Percentiles rank a stretch among this genome's conserved stretches.
Conservation (phyloP, 2,797 vertebrate genomes). For the Sebastes diploproa region DNA sequence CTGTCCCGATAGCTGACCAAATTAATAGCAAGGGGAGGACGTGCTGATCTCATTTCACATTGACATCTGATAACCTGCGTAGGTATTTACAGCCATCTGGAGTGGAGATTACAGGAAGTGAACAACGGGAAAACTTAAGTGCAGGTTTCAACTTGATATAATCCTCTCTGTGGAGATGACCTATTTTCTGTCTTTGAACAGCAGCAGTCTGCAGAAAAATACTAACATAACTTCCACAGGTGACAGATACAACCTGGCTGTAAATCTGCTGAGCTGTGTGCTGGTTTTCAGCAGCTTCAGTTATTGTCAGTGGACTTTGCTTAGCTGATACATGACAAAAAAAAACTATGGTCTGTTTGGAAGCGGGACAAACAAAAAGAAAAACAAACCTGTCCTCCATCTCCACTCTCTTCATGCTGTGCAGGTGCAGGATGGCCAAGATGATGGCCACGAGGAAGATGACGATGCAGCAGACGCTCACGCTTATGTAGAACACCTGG, state of each 20-base stretch:
- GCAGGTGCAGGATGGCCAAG: constrained; percentile 95
- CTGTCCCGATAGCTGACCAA: neutral
- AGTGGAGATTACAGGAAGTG: constrained; percentile 13
- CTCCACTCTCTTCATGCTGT: constrained; percentile 99
- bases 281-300: neutral
- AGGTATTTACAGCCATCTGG: constrained; percentile 18
- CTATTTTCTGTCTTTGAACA: constrained; percentile 16
- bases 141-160: constrained; percentile 40
- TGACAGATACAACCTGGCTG: neutral
- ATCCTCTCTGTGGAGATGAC: constrained; percentile 12
- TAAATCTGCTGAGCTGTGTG: neutral
- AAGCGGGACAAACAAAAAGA: neutral
- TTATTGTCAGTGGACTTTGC: neutral
- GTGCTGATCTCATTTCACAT: constrained; percentile 20
- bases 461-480: constrained; percentile 97
- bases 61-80: constrained; percentile 16
- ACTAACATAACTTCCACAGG: constrained; percentile 5
- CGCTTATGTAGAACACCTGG: constrained; percentile 98
- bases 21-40: neutral
- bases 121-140: neutral
- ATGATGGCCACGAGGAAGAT: constrained; percentile 99
- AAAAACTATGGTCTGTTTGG: neutral
- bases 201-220: neutral
- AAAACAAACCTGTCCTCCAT: constrained; percentile 93
- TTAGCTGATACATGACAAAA: neutral